phyloP scores from a whole-genome alignment of 1,140 invertebrate species.

The Caerostris darwini region DNA sequence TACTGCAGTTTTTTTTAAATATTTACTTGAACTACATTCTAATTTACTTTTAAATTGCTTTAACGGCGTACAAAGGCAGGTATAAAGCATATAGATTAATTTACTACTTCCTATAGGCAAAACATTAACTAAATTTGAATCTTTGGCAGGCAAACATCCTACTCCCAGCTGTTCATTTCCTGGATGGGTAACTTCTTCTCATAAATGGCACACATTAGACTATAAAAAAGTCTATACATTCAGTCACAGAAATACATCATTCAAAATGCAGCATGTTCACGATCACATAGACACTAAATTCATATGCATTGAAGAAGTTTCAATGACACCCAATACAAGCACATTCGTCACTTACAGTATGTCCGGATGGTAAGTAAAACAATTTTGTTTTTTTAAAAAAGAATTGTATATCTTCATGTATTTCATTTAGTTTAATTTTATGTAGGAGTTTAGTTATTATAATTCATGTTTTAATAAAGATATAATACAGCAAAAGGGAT shows the following conservation, averaged over 20 bases:
- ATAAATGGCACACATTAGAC: slow-evolving; percentile 79
- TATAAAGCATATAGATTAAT: too few species aligned
- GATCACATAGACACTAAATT: slow-evolving; percentile 68
- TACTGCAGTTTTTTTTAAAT: too few species aligned
- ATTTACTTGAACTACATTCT: too few species aligned
- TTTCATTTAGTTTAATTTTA: too few species aligned
- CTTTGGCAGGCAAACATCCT: slow-evolving; percentile 83
- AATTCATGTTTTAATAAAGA: too few species aligned
- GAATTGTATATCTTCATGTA: too few species aligned
- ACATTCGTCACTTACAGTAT: slow-evolving; percentile 78
- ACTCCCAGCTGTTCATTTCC: slow-evolving; percentile 79
- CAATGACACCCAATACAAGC: slow-evolving; percentile 45
- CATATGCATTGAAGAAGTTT: slow-evolving; percentile 74
- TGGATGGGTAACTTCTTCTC: slow-evolving; percentile 76
- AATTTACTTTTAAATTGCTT: too few species aligned
- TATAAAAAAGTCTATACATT: slow-evolving; percentile 87
- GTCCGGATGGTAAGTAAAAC: slow-evolving; percentile 79
- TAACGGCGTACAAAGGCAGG: too few species aligned
- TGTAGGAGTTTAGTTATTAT: too few species aligned
- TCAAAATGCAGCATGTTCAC: slow-evolving; percentile 80
- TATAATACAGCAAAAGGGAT: not conserved
- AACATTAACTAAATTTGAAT: too few species aligned
- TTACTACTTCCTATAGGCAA: too few species aligned
- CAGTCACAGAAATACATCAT: slow-evolving; percentile 88
- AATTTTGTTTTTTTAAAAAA: not conserved